phyloP scores from a whole-genome alignment of 2,888 invertebrate species.

The Agonopterix alstromeriana region DNA sequence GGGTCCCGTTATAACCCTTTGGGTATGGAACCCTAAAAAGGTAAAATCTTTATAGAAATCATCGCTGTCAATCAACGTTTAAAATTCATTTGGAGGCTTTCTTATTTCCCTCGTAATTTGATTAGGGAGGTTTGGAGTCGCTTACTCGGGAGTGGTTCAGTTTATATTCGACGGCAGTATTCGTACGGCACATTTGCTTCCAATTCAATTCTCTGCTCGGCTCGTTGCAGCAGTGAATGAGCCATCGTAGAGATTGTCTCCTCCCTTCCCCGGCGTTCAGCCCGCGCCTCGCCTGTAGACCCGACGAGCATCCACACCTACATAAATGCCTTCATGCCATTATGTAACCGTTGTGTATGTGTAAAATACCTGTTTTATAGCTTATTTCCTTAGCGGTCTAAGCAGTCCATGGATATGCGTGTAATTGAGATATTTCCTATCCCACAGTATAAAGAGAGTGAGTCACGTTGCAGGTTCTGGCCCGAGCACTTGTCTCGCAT shows the following conservation, averaged over 20 bases:
- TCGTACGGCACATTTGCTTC: conserved; percentile 68
- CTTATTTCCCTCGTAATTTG: conserved; percentile 40
- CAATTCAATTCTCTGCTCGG: conserved; percentile 69
- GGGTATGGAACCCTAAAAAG: too few relatives aligned
- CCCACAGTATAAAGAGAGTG: too few relatives aligned
- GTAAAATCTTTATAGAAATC: too few relatives aligned
- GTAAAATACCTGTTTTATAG: conserved; percentile 27
- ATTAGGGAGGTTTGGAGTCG: conserved; percentile 37
- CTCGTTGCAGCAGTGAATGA: conserved; percentile 68
- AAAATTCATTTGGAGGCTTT: conserved; percentile 28
- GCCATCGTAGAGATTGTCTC: conserved; percentile 66
- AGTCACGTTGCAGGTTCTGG: too few relatives aligned
- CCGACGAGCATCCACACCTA: conserved; percentile 29
- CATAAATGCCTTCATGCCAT: conserved; percentile 28
- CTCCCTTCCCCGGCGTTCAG: conserved; percentile 20
- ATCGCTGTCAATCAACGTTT: conserved; percentile 6
- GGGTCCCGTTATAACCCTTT: too few relatives aligned
- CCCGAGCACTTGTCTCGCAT: too few relatives aligned
- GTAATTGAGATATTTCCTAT: conserved; percentile 8
- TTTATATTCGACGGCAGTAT: conserved; percentile 63
- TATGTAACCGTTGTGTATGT: conserved; percentile 27
- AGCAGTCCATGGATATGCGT: conserved; percentile 18
- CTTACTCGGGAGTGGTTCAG: conserved; percentile 47
- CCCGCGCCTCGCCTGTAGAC: conserved; percentile 8
- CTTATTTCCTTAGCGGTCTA: conserved; percentile 10